Base-by-base conservation (phyloP, 1,140 invertebrate genomes). In the Dendrolimus kikuchii region DNA sequence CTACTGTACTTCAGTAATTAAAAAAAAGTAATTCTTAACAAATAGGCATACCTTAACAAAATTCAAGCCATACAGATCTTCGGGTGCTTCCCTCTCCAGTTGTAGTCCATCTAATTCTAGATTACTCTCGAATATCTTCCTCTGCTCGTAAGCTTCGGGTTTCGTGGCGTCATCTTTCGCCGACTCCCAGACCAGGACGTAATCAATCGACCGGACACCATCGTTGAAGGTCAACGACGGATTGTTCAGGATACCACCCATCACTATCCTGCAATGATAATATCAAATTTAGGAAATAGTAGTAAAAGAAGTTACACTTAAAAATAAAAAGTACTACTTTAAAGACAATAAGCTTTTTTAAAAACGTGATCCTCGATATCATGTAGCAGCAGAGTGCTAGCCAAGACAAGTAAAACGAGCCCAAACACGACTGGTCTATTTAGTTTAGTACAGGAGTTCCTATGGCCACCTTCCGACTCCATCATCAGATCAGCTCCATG, bases 111-210 rank as follows among this genome's bases (percentile, higher is more conserved):
- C 92, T 38, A 86, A 88, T 47, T 89, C 71, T 7, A 95, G 86
- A 77, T 93, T 93, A 54, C 86, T 74, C 66, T 95, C 92, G 72
- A 93, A 95, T 36, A 91, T 81, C 8, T 70, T 68, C 8, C 91
- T 71, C 59, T 89, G 87, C 9, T 82, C 71, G 38, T 69, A 70
- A 5, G 83, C 80, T 57, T 89, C 86, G 4, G 71, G 69, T 4
- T 66, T 79, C 4, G 71, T 69, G 2, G 86, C 80, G 10, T 90
- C 81, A 7, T 89, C 79, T 8, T 87, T 79, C 65, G 68, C 74
- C 38, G 74, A 83, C 76, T 93, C 91, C 91, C 93, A 95, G 7
- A 93, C 93, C 47, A 95, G 68, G 52, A 95, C 89, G 88, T 93
- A 96, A 80, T 95, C 94, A 62, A 95, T 92, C 4, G 92, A 91